A percentile compares a stretch with the other conserved stretches of the same genome.
phyloP scores from a whole-genome alignment of 2,888 invertebrate genomes.

The Adela reaumurella region DNA sequence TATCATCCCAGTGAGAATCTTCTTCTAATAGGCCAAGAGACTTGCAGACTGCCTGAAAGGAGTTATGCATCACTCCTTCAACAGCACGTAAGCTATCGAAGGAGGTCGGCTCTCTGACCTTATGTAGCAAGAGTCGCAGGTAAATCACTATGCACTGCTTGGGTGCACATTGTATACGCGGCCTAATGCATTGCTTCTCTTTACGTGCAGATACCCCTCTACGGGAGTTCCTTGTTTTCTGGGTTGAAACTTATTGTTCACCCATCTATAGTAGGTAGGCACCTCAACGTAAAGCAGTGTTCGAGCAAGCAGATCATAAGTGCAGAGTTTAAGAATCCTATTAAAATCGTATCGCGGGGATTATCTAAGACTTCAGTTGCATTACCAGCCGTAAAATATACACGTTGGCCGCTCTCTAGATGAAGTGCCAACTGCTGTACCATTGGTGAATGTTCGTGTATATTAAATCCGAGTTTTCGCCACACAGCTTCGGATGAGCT shows the following conservation, averaged over 20 bases:
- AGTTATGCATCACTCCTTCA: conserved; percentile 10
- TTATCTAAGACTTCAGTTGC: background rate
- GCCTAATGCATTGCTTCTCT: background rate
- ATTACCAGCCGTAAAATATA: background rate
- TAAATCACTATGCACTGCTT: background rate
- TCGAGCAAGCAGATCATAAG: background rate
- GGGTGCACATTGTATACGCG: background rate
- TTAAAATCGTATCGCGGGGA: conserved; percentile 11
- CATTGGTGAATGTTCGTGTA: conserved; percentile 9
- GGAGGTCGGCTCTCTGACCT: conserved; percentile 9
- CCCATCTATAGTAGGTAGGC: conserved; percentile 2
- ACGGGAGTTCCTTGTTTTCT: background rate
- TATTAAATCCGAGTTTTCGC: conserved; percentile 7
- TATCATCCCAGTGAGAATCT: conserved; percentile 19
- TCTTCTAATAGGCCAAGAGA: conserved; percentile 20
- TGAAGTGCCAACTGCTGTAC: conserved; percentile 10
- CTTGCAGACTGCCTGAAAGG: conserved; percentile 17
- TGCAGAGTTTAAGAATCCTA: background rate
- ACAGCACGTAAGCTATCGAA: conserved; percentile 10
- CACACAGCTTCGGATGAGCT: conserved; percentile 8
- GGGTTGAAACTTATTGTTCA: background rate
- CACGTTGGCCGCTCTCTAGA: conserved; percentile 9
- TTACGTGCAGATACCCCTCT: background rate
- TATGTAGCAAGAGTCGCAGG: conserved; percentile 10
- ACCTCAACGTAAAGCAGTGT: background rate